phyloP scores from a whole-genome alignment of 2,888 invertebrate species.

The Philonicus albiceps region DNA sequence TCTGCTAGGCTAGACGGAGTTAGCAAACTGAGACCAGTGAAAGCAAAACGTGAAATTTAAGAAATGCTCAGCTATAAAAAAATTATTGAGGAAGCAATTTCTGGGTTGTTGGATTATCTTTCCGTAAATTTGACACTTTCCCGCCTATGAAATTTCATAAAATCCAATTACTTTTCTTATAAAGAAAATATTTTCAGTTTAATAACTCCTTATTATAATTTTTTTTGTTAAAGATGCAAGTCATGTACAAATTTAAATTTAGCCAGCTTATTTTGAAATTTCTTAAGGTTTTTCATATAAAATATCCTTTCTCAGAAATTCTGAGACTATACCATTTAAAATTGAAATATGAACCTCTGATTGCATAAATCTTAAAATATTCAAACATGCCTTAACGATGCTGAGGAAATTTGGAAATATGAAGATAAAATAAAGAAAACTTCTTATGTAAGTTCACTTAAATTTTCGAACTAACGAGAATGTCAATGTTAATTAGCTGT shows the following conservation, averaged over 20 bases:
- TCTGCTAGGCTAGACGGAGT: neutral
- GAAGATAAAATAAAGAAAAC: neutral
- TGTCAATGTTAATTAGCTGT: neutral
- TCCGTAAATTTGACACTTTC: neutral
- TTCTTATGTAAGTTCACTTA: neutral
- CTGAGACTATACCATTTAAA: no score
- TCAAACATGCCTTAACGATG: neutral
- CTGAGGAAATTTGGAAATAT: neutral
- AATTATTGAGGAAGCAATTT: neutral
- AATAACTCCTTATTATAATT: no score
- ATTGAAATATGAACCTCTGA: no score
- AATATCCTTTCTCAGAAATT: no score
- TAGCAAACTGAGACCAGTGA: constrained; percentile 11
- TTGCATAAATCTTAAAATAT: neutral
- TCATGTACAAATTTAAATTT: no score
- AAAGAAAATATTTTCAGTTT: neutral
- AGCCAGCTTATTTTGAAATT: no score
- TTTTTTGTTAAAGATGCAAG: no score
- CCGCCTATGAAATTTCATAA: neutral
- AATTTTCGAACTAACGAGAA: neutral
- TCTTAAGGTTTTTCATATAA: no score
- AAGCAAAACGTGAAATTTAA: constrained; percentile 9
- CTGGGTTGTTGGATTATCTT: neutral
- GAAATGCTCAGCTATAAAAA: neutral
- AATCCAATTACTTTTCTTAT: neutral